These are phyloP conservation scores for Leptoteleia sp. DNA, from an alignment of 1,140 invertebrate genomes.

Conservation along the genomic window DNA sequence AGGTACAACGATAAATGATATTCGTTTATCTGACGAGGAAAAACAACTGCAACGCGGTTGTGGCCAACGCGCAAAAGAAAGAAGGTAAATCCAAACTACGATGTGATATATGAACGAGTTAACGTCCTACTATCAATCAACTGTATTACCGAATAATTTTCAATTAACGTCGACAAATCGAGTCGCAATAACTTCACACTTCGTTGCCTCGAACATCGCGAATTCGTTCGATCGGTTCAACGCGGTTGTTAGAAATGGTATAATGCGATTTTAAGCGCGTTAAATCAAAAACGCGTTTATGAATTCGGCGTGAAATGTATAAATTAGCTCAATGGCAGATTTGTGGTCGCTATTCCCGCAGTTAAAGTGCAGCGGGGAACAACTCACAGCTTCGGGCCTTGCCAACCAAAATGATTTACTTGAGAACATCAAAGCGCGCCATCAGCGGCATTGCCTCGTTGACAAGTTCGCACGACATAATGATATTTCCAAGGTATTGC, in stretches of 20 bases:
- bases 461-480: constrained; percentile 32
- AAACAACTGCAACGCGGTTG: constrained; percentile 2
- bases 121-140: constrained; percentile 77
- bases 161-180: constrained; percentile 75
- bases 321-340: constrained; percentile 77
- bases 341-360: constrained; percentile 75
- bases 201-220: constrained; percentile 36
- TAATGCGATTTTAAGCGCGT: constrained; percentile 76
- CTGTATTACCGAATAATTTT: constrained; percentile 79
- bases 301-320: constrained; percentile 77
- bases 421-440: constrained; percentile 53
- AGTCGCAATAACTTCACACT: constrained; percentile 64
- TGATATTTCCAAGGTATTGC: constrained; percentile 19
- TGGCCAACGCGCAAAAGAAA: constrained; percentile 23
- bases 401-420: constrained; percentile 72
- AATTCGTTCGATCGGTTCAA: constrained; percentile 32
- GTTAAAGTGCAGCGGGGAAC: constrained; percentile 66
- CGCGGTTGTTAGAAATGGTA: constrained; percentile 73
- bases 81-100: constrained; percentile 54
- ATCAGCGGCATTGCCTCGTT: constrained; percentile 5
- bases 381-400: constrained; percentile 64
- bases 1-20: constrained; percentile 63
- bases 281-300: constrained; percentile 78
- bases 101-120: constrained; percentile 78
- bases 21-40: constrained; percentile 58